Percentiles rank a stretch among this genome's conserved stretches.
Conservation (phyloP, 2,113 vertebrate species). For the Aldabrachelys gigantea region DNA sequence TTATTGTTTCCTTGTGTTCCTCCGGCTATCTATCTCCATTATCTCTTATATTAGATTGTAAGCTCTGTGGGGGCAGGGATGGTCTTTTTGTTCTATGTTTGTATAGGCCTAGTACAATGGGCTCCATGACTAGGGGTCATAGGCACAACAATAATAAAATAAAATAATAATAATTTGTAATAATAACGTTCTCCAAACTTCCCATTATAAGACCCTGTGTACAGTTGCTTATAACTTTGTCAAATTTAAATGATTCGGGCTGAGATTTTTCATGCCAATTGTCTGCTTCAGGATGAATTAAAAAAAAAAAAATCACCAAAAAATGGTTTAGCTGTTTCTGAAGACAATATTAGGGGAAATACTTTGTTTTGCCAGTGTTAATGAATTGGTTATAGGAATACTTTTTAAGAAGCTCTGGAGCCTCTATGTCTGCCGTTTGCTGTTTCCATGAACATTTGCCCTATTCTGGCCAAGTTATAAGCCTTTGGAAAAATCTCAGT, state of each 20-base stretch:
- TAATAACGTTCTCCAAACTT: not conserved
- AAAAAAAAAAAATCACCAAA: constrained; percentile 30
- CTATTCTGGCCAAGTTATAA: constrained; percentile 57
- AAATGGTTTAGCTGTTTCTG: constrained; percentile 58
- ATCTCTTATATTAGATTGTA: not conserved
- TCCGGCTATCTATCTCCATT: not conserved
- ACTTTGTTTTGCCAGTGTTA: constrained; percentile 70
- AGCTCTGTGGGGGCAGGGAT: not conserved
- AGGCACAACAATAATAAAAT: not conserved
- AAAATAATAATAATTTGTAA: not conserved
- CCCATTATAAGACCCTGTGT: constrained; percentile 33
- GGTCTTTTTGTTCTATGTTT: not conserved
- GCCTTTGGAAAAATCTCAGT: not conserved
- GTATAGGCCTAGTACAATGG: not conserved
- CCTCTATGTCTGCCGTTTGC: not conserved
- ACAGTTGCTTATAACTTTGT: constrained; percentile 43
- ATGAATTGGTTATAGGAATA: constrained; percentile 66
- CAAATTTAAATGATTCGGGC: not conserved
- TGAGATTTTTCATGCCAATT: constrained; percentile 54
- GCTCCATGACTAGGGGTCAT: not conserved
- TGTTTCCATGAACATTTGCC: constrained; percentile 51
- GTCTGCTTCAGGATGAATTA: constrained; percentile 57
- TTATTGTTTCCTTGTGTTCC: not conserved
- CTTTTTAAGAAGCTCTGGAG: constrained; percentile 43
- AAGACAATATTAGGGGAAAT: constrained; percentile 69